These are phyloP conservation scores for Panzeria rudis DNA, from an alignment of 2,888 invertebrate species.

Conservation along the genomic window DNA sequence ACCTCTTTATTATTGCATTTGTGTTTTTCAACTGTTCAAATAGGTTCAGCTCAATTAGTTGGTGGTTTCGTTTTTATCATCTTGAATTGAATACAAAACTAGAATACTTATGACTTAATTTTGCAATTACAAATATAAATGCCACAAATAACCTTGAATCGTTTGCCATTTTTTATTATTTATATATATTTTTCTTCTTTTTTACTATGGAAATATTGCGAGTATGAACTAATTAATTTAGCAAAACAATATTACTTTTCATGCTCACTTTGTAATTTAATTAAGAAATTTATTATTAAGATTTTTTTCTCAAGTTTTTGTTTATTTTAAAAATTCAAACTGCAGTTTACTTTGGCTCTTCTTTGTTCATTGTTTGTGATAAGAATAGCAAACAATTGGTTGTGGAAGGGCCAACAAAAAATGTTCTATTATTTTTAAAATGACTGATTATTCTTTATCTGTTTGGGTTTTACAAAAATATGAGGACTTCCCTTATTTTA, in stretches of 20 bases:
- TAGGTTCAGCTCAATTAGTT: conserved; percentile 28
- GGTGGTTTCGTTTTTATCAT: conserved; percentile 11
- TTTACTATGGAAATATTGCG: conserved; percentile 28
- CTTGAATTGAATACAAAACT: conserved; percentile 15
- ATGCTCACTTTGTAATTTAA: conserved; percentile 46
- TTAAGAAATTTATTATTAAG: conserved; percentile 27
- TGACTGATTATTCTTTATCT: neutral
- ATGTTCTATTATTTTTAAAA: neutral
- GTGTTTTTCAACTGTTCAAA: conserved; percentile 28
- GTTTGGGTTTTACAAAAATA: neutral
- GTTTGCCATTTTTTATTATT: conserved; percentile 21
- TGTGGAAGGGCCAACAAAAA: neutral
- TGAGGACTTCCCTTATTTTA: neutral
- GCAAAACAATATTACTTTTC: conserved; percentile 58
- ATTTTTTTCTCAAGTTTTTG: neutral
- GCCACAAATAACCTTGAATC: conserved; percentile 59
- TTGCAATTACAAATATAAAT: conserved; percentile 28
- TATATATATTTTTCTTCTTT: neutral
- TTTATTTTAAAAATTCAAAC: neutral
- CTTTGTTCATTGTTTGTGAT: neutral
- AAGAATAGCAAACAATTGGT: neutral
- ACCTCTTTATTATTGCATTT: neutral
- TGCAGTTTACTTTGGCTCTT: neutral
- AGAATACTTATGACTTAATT: conserved; percentile 40
- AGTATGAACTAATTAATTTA: conserved; percentile 59